Evolutionary conservation across 2,797 vertebrate genomes (phyloP).

Genomic region (Macroramphosus scolopax): DNA sequence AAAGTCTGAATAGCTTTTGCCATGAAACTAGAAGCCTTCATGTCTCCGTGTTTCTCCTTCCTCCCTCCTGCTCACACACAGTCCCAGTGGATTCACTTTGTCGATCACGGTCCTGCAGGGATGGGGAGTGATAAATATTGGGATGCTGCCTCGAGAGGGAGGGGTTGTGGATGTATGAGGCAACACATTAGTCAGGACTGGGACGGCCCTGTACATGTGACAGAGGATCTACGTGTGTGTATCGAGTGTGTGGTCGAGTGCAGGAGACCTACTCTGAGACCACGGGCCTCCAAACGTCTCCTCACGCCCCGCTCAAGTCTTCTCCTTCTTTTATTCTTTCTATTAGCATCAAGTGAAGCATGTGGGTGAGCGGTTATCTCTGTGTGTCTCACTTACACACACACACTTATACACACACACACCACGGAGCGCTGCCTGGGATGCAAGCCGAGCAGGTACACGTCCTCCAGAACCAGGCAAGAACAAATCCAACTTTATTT

Average conservation of each 20-base stretch:
- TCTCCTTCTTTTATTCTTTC: constrained; percentile 25
- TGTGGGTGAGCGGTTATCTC: constrained; percentile 34
- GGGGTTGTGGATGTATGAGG: constrained; percentile 17
- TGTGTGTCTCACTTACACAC: constrained; percentile 6
- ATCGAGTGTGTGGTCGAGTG: neutral
- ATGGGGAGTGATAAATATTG: constrained; percentile 62
- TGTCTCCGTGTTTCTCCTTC: neutral
- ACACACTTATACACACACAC: constrained; percentile 1
- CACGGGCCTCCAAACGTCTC: constrained; percentile 18
- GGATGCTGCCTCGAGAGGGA: constrained; percentile 40
- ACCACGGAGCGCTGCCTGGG: constrained; percentile 40
- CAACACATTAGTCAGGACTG: constrained; percentile 28
- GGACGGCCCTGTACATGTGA: constrained; percentile 31
- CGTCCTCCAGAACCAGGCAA: constrained; percentile 43
- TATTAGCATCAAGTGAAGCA: constrained; percentile 45
- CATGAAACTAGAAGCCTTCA: neutral
- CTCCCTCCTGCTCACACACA: constrained; percentile 9
- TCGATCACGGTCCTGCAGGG: constrained; percentile 51
- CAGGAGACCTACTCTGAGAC: constrained; percentile 16
- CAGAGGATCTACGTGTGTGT: constrained; percentile 19
- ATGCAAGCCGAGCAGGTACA: constrained; percentile 46
- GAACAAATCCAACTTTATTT: constrained; percentile 45
- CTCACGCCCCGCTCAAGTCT: constrained; percentile 27
- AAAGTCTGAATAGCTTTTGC: too few relatives aligned
- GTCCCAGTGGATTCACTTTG: constrained; percentile 38